Evolutionary conservation across 2,797 vertebrate species (phyloP).

Genomic region (Alosa sapidissima): DNA sequence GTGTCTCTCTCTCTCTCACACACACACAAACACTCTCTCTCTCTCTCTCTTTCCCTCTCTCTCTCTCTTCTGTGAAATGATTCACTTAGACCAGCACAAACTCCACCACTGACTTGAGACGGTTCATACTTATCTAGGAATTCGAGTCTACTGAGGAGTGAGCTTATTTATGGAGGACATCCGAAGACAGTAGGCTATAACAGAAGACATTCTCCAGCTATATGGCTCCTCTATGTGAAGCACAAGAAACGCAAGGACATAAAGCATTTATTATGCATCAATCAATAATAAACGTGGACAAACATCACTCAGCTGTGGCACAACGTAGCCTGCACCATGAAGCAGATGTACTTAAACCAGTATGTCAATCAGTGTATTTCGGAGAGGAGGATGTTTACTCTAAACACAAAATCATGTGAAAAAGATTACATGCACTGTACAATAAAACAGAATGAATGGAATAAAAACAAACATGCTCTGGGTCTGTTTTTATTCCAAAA

Average conservation of each 20-base stretch:
- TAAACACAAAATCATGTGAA: background rate
- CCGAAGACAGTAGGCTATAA: background rate
- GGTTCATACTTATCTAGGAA: slow-evolving; percentile 9
- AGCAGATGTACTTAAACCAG: background rate
- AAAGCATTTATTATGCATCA: background rate
- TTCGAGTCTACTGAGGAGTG: background rate
- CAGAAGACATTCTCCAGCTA: background rate
- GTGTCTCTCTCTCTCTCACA: slow-evolving; percentile 29
- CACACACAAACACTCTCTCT: slow-evolving; percentile 11
- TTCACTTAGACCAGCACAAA: slow-evolving; percentile 33
- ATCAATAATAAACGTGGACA: slow-evolving; percentile 16
- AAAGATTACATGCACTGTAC: background rate
- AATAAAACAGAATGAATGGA: background rate
- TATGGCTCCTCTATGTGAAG: background rate
- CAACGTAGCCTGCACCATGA: background rate
- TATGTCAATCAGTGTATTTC: background rate
- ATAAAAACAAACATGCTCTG: background rate
- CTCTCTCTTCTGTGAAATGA: slow-evolving; percentile 21
- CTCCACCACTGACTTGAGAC: slow-evolving; percentile 8
- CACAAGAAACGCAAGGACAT: background rate
- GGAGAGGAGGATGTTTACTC: background rate
- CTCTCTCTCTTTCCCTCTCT: slow-evolving; percentile 24
- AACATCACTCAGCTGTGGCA: background rate
- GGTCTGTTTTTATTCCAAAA: background rate
- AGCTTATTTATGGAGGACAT: background rate